A percentile compares a stretch with the other conserved stretches of the same genome.
Conservation (phyloP, 2,888 invertebrate species). For the Drosophila neotestacea region DNA sequence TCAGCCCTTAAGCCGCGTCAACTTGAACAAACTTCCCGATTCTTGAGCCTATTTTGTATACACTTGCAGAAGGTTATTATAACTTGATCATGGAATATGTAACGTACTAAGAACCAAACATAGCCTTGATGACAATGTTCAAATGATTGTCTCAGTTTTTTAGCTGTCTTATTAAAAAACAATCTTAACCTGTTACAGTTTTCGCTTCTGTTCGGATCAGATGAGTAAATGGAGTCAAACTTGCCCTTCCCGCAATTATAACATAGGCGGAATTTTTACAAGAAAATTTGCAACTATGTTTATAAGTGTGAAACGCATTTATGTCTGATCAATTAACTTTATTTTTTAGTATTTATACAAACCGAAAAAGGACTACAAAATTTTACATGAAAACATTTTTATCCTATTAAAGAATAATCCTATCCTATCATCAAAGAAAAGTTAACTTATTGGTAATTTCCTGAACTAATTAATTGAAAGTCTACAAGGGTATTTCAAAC, state of each 20-base stretch:
- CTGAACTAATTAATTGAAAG: background rate
- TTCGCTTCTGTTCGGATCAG: background rate
- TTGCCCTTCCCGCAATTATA: too few relatives aligned
- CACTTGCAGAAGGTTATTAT: background rate
- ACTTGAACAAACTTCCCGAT: conserved; percentile 54
- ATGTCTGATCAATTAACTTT: too few relatives aligned
- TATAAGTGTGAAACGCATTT: too few relatives aligned
- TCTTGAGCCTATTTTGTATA: conserved; percentile 32
- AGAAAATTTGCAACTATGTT: too few relatives aligned
- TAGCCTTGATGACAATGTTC: background rate
- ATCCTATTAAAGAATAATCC: too few relatives aligned
- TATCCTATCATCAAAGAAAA: background rate
- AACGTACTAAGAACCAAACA: background rate
- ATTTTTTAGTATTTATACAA: too few relatives aligned
- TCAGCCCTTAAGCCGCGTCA: conserved; percentile 59
- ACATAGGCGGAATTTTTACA: too few relatives aligned
- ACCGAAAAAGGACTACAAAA: too few relatives aligned
- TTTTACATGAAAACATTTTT: too few relatives aligned
- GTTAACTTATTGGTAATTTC: background rate
- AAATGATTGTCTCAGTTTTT: background rate
- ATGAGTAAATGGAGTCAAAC: background rate
- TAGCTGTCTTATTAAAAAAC: background rate
- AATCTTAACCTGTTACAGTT: background rate
- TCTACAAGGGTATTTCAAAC: conserved; percentile 11
- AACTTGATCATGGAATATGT: background rate